phyloP scores from a whole-genome alignment of 2,113 vertebrate genomes.

The Leuciscus idus region DNA sequence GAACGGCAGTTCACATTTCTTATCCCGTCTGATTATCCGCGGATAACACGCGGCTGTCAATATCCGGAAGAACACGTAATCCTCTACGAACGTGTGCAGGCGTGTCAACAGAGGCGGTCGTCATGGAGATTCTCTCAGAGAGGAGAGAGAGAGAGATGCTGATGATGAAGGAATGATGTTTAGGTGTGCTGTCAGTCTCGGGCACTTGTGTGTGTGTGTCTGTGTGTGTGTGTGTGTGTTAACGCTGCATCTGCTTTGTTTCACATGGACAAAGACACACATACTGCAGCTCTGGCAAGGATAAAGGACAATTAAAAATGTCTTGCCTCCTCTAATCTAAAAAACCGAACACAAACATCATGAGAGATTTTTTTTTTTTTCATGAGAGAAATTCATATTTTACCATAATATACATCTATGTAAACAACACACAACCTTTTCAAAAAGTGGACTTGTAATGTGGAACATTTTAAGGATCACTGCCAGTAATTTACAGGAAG shows the following conservation, averaged over 20 bases:
- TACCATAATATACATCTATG: too few species aligned
- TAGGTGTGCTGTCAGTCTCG: conserved; percentile 89
- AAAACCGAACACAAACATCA: not conserved
- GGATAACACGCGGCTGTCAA: conserved; percentile 72
- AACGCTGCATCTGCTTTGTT: conserved; percentile 23
- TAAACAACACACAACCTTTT: too few species aligned
- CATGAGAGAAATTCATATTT: too few species aligned
- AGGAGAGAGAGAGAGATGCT: conserved; percentile 55
- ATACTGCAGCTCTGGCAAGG: not conserved
- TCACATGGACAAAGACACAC: conserved; percentile 26
- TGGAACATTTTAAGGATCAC: too few species aligned
- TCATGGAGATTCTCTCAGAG: conserved; percentile 61
- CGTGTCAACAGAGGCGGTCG: conserved; percentile 66
- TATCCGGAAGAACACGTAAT: conserved; percentile 72
- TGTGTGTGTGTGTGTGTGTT: too few species aligned
- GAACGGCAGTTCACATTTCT: conserved; percentile 67
- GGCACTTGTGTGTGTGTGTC: conserved; percentile 71
- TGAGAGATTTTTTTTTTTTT: too few species aligned
- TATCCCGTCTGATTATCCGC: conserved; percentile 73
- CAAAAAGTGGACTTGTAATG: too few species aligned
- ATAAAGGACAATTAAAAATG: not conserved
- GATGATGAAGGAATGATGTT: conserved; percentile 95
- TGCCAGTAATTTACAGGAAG: too few species aligned
- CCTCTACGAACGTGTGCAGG: conserved; percentile 68
- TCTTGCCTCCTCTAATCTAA: conserved; percentile 15